Conservation (phyloP, 2,113 vertebrate genomes). For the Xiphias gladius region DNA sequence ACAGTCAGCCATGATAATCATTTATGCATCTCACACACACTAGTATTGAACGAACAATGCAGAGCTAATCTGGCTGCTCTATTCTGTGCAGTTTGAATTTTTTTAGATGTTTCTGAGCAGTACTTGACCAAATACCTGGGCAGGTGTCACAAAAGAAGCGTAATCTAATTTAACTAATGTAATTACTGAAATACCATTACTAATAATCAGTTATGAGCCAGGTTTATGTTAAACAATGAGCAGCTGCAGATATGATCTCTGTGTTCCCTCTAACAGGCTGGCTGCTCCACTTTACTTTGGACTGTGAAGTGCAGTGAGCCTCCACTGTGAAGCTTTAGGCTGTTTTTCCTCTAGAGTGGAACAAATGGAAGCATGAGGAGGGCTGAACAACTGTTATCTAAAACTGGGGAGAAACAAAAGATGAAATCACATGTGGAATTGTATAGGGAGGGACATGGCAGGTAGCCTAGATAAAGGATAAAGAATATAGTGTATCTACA, state of each 20-base stretch:
- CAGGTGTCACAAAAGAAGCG: too few species aligned
- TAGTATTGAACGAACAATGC: too few species aligned
- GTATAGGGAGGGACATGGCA: not conserved
- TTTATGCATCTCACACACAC: too few species aligned
- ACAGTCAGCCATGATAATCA: too few species aligned
- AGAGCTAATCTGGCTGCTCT: too few species aligned
- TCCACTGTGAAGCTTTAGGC: conserved; percentile 38
- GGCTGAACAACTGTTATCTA: conserved; percentile 41
- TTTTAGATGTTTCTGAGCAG: too few species aligned
- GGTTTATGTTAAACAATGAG: not conserved
- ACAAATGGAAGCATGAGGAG: conserved; percentile 53
- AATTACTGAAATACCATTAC: not conserved
- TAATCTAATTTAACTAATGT: not conserved
- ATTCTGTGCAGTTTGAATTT: too few species aligned
- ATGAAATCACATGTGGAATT: conserved; percentile 29
- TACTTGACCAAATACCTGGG: too few species aligned
- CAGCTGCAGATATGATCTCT: conserved; percentile 13
- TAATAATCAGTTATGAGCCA: not conserved
- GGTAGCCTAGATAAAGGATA: conserved; percentile 10
- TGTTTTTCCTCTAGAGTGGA: conserved; percentile 46
- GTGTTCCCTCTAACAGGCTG: not conserved
- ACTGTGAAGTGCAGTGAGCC: conserved; percentile 2
- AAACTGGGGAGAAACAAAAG: conserved; percentile 29
- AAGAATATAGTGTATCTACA: not conserved
- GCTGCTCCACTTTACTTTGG: conserved; percentile 8